phyloP scores from a whole-genome alignment of 2,888 invertebrate genomes.

The Camponotus fellah region DNA sequence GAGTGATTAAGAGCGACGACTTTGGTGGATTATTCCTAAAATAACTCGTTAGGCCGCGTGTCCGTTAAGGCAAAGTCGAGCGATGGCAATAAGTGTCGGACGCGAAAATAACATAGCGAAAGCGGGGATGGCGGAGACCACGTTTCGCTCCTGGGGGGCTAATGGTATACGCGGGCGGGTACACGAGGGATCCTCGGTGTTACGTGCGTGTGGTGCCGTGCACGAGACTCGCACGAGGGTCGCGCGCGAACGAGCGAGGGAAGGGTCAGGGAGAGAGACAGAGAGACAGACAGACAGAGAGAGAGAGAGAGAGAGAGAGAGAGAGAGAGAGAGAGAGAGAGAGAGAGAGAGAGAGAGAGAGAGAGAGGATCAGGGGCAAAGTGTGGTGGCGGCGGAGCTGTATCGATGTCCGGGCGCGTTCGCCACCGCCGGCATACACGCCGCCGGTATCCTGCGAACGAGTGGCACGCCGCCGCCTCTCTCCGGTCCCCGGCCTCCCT shows the following conservation, averaged over 20 bases:
- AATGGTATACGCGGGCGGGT: conserved; percentile 63
- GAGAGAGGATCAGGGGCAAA: conserved; percentile 77
- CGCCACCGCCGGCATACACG: conserved; percentile 78
- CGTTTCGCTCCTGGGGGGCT: conserved; percentile 65
- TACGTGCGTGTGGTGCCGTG: conserved; percentile 58
- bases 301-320: conserved; percentile 6
- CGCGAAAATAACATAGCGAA: conserved; percentile 35
- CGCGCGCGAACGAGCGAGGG: conserved; percentile 52
- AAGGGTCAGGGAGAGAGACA: conserved; percentile 55
- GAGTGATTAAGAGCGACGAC: conserved; percentile 30
- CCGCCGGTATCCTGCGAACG: conserved; percentile 73
- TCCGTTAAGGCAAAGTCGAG: not conserved
- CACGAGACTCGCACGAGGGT: conserved; percentile 60
- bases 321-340: conserved; percentile 67
- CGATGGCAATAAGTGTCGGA: conserved; percentile 35
- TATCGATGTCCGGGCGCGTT: conserved; percentile 83
- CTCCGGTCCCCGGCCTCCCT: conserved; percentile 35
- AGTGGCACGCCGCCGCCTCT: conserved; percentile 63
- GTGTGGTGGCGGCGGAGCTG: conserved; percentile 78
- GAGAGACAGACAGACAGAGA: too few species aligned
- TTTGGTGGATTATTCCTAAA: conserved; percentile 8
- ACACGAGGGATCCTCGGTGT: conserved; percentile 41
- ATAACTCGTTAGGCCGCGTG: conserved; percentile 25
- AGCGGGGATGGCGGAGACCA: conserved; percentile 36
- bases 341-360: conserved; percentile 49